Evolutionary conservation across 1,140 invertebrate species (phyloP), one percentile per base, ranked within the genome.

Genomic region (Periplaneta americana): DNA sequence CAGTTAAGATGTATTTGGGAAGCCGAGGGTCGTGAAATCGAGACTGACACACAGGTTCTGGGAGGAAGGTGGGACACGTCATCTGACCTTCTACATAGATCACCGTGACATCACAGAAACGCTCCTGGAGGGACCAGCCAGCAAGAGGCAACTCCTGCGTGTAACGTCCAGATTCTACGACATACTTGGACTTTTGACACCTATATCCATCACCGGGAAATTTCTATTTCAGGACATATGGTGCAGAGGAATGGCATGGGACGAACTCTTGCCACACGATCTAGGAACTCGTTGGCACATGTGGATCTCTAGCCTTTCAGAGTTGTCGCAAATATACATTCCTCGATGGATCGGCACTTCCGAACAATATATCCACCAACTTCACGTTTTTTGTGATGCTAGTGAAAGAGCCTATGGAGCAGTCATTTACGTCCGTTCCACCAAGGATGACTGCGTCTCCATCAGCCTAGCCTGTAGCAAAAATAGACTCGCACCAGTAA

Each of bases 231-330:
- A 34, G 36, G 76, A 78, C 9, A 78, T 34, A 13, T 78, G 76
- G 76, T 78, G 76, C 36, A 78, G 76, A 36, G 76, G 76, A 35
- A 11, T 78, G 35, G 32, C 17, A 33, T 78, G 76, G 76, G 36
- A 78, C 36, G 34, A 22, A 28, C 15, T 34, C 10, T 37, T 78
- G 34, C 76, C 76, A 11, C 36, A 78, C 34, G 76, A 35, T 4
- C 5, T 78, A 13, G 76, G 32, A 34, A 17, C n/a, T 11, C 36
- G 76, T 17, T 78, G 76, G n/a, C 34, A 28, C 34, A 32, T 13
- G 33, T 34, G 10, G 36, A 78, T 78, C 4, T 37, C 36, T 15
- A 34, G 18, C 74, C 17, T 75, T 17, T 28, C 15, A 37, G 13
- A 33, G 10, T 33, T 34, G n/a, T 78, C 34, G 4, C 15, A 17